Percentiles rank a stretch among this genome's conserved stretches.
Evolutionary conservation across 2,113 vertebrate genomes (phyloP).

Genomic region (Cyanistes caeruleus): DNA sequence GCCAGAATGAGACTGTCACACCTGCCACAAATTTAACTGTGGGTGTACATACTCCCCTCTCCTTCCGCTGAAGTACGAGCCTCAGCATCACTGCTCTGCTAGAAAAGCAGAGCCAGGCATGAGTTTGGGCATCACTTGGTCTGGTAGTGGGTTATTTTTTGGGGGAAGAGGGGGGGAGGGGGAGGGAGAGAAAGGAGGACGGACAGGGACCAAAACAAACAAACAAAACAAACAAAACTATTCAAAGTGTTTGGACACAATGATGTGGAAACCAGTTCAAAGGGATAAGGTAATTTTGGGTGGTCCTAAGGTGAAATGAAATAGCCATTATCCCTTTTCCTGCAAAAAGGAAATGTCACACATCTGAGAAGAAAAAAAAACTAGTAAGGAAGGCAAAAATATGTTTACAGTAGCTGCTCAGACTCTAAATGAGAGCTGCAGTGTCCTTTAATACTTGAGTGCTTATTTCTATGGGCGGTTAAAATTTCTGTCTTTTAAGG

Average conservation of each 20-base stretch:
- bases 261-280: neutral
- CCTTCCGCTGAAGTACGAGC: neutral
- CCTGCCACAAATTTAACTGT: neutral
- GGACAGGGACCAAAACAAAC: neutral
- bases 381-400: neutral
- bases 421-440: neutral
- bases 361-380: neutral
- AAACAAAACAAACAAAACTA: neutral
- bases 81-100: neutral
- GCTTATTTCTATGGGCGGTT: neutral
- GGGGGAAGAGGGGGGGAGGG: fast-evolving
- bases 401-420: neutral
- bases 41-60: too few relatives aligned
- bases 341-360: neutral
- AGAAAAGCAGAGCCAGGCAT: neutral
- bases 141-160: neutral
- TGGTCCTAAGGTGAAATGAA: neutral
- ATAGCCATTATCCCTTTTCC: neutral
- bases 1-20: neutral
- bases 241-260: neutral
- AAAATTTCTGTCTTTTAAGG: neutral
- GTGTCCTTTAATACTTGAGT: neutral
- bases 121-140: neutral
- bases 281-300: neutral
- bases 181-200: fast-evolving